Conservation (phyloP, 2,113 vertebrate species). For the Vireo altiloquus region DNA sequence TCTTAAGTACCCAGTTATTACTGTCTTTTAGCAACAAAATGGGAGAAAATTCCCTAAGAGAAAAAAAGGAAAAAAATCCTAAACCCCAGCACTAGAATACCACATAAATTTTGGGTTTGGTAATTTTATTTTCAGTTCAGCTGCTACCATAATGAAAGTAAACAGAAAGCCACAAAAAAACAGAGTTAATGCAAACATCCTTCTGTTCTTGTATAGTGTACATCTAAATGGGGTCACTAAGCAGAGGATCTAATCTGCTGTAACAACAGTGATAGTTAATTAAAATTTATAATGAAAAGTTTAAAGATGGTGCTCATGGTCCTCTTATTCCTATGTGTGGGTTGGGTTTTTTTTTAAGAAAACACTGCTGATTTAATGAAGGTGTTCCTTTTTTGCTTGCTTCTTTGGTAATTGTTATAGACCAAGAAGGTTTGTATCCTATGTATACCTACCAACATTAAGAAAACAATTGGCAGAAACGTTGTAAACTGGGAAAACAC, state of each 20-base stretch:
- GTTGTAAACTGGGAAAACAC: neutral
- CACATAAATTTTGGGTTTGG: neutral
- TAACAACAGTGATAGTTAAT: neutral
- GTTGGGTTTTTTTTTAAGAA: neutral
- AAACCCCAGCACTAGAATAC: neutral
- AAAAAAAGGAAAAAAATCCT: neutral
- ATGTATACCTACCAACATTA: neutral
- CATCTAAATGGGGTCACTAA: neutral
- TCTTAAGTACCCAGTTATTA: rapidly evolving
- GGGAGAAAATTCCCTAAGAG: neutral
- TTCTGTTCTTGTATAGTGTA: neutral
- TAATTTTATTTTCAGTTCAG: neutral
- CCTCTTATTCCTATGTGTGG: neutral
- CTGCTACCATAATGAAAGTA: neutral
- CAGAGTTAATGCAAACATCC: neutral
- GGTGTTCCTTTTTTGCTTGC: neutral
- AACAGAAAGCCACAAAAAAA: neutral
- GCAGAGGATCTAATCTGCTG: neutral
- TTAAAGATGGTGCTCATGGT: neutral
- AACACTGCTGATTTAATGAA: neutral
- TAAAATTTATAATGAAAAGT: neutral
- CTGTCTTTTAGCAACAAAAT: neutral
- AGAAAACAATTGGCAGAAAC: neutral
- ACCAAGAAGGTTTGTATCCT: neutral
- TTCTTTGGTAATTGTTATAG: neutral